These are phyloP conservation scores for Thalassarche chlororhynchos DNA, from an alignment of 2,113 vertebrate species.

Conservation along the genomic window DNA sequence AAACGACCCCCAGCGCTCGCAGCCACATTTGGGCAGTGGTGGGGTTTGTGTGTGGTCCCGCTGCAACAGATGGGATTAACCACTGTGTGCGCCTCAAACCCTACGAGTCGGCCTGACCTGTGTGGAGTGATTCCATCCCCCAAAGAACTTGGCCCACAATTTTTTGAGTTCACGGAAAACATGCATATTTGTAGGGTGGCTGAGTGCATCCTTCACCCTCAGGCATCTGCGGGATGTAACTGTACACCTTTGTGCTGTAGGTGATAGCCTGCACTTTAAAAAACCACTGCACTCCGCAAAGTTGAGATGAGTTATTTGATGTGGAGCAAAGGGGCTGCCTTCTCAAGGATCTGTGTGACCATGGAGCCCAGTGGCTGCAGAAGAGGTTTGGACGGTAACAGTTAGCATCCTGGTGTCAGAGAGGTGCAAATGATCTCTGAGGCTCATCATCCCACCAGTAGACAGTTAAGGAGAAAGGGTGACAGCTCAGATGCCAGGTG, in stretches of 20 bases:
- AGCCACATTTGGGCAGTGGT: not conserved
- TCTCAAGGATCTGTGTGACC: not conserved
- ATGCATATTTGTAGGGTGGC: not conserved
- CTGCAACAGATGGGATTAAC: not conserved
- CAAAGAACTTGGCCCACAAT: not conserved
- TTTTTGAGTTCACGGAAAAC: not conserved
- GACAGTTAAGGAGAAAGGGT: not conserved
- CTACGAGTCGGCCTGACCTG: not conserved
- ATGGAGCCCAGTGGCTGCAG: not conserved
- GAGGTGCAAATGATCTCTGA: not conserved
- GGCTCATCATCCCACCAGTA: not conserved
- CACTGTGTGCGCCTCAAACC: not conserved
- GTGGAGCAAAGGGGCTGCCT: not conserved
- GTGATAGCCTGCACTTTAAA: not conserved
- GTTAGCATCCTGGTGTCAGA: not conserved
- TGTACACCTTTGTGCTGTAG: not conserved
- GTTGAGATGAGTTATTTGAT: not conserved
- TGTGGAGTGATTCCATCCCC: not conserved
- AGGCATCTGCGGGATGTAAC: not conserved
- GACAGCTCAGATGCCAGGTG: accelerated
- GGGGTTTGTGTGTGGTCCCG: not conserved
- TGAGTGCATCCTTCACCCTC: not conserved
- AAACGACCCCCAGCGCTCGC: accelerated
- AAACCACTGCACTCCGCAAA: not conserved
- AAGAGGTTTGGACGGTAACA: not conserved